Base-by-base conservation (phyloP, 2,113 vertebrate species). In the Riparia riparia region DNA sequence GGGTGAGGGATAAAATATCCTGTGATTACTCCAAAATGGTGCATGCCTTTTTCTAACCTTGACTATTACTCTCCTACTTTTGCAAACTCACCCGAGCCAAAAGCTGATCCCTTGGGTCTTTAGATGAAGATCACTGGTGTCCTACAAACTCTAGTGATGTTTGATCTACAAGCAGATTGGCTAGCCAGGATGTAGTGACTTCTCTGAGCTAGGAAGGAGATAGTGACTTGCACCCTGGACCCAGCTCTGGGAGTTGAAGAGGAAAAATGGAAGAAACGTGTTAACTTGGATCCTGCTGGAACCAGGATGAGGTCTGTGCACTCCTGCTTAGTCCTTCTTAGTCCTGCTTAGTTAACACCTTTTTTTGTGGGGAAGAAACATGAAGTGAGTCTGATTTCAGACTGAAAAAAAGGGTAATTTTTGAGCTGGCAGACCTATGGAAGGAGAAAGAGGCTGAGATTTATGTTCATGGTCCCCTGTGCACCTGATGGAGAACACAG, bases 391-490 rank as follows among this genome's bases (percentile, higher is more conserved):
- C 37, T 91, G 32, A 57, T 82, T 93, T 88, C 4, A 20, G 54
- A 73, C 29, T 58, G n/a, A 56, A 37, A 37, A 37, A 41, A 51
- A 76, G 53, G 10, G 50, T 66, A 50, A 39, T 29, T 66, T 91
- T 73, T 85, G 74, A 94, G 25, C 54, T 56, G 82, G 34, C 25
- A 82, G 42, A 77, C 6, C 3, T 12, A 2, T 61, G 53, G n/a
- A 42, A 88, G 32, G 39, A 82, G 22, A 39, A 28, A 25, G 24
- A 74, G 21, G 29, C 7, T 76, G 70, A 82, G 45, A 54, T 90
- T 86, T 51, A 21, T 0, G 0, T 76, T 85, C 57, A 53, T 3
- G 3, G 41, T n/a, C 0, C 7, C n/a, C 65, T 79, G 25, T 49
- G 88, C 49, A 57, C 11, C 26, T 4, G 7, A 14, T 66, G 32